phyloP scores from a whole-genome alignment of 2,797 vertebrate genomes.

The Bradypus variegatus region DNA sequence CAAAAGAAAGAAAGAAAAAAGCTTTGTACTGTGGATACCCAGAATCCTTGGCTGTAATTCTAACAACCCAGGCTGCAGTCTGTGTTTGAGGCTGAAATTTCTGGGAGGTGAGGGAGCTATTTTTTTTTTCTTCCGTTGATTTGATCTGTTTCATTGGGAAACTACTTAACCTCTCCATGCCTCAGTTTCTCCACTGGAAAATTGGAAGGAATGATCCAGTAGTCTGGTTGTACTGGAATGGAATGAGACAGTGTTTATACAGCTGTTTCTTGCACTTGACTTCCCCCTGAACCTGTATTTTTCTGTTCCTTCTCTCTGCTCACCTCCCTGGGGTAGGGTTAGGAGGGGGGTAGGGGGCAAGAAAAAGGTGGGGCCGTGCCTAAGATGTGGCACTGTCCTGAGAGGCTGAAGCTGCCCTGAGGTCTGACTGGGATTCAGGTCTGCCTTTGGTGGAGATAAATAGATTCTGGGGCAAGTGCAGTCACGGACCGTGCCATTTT shows the following conservation, averaged over 20 bases:
- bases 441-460: not conserved
- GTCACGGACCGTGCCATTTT: not conserved
- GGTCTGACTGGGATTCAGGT: not conserved
- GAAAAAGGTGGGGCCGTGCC: rapidly evolving
- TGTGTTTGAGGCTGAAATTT: slow-evolving; percentile 9
- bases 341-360: not conserved
- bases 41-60: not conserved
- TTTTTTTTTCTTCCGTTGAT: not conserved
- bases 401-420: not conserved
- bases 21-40: not conserved
- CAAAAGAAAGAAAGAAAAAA: not conserved
- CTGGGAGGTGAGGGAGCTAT: not conserved
- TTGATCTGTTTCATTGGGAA: not conserved
- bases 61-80: not conserved
- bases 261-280: slow-evolving; percentile 32
- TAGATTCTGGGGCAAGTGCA: not conserved
- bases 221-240: not conserved
- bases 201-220: not conserved
- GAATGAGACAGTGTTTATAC: slow-evolving; percentile 6
- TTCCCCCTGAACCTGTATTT: not conserved
- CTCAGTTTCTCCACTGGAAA: not conserved
- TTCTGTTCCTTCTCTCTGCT: not conserved
- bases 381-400: not conserved
- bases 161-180: not conserved
- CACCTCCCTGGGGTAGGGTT: not conserved